phyloP scores from a whole-genome alignment of 2,797 vertebrate genomes.

The Falco naumanni region DNA sequence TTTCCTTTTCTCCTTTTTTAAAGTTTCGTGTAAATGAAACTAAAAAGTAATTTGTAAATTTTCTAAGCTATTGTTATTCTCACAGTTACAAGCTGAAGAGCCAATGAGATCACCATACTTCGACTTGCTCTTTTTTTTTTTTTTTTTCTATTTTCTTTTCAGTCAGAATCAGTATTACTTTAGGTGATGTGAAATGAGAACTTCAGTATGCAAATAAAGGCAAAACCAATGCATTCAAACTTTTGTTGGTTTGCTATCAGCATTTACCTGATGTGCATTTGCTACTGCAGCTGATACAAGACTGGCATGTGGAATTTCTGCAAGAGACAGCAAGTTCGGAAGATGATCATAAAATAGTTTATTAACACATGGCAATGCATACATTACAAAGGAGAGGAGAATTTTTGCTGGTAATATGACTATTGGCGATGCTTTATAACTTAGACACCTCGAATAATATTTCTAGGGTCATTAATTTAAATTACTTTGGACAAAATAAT shows the following conservation, averaged over 20 bases:
- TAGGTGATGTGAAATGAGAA: background rate
- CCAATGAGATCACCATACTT: background rate
- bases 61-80: background rate
- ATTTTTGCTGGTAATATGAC: conserved; percentile 58
- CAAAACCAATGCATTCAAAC: background rate
- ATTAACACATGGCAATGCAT: conserved; percentile 30
- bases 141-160: background rate
- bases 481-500: conserved; percentile 69
- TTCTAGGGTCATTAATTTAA: conserved; percentile 73
- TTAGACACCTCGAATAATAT: conserved; percentile 47
- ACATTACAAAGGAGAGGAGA: conserved; percentile 39
- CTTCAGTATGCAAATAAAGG: background rate
- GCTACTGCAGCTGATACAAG: background rate
- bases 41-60: background rate
- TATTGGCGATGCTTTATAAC: conserved; percentile 51
- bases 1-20: background rate
- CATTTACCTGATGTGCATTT: conserved; percentile 6
- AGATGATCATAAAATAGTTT: conserved; percentile 12
- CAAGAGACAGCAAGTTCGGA: background rate
- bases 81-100: background rate
- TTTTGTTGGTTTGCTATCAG: background rate
- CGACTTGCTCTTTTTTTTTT: background rate
- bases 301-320: background rate
- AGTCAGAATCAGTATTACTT: background rate
- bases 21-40: background rate